Base-by-base conservation (phyloP, 37 sponge, comb jelly and placozoan genomes). In the Tethya wilhelma region DNA sequence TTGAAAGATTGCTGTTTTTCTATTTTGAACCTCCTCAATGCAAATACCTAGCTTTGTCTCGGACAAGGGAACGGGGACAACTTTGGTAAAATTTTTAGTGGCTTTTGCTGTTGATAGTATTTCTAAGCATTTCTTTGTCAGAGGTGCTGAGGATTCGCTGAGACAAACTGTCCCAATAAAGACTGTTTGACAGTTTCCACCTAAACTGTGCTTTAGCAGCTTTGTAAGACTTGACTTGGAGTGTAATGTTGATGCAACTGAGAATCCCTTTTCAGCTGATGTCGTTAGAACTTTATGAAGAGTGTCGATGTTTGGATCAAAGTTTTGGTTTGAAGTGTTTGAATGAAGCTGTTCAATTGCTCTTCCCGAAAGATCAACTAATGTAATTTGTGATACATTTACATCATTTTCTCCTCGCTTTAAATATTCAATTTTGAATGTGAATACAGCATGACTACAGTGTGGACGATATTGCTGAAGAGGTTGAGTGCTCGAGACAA, bases 391-490 rank as follows among this genome's bases (percentile, higher is more conserved):
- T 7, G 81, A 66, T 7, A 74, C 75, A 2, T 30, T 34, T 1
- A 68, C 67, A 25, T 38, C 62, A 4, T 25, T 39, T 0, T 9
- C 42, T 25, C 17, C 38, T 0, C 28, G 1, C 7, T 17, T 6
- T n/a, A 74, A 12, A 36, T 45, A 71, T 49, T 90, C 86, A 14
- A 79, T 38, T 40, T 32, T 30, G 9, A 80, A 55, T 7, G 44
- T 56, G 44, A 90, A 81, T 1, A 90, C 36, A 14, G 86, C 90
- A 69, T 90, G 90, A 37, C 72, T 85, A 31, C 42, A 44, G 72
- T 90, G 90, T 28, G 58, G 67, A 9, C 64, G 41, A 55, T 86
- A 79, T 34, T 49, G 66, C 38, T 71, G 74, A 4, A 49, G 34
- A 8, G 73, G 71, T 22, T 22, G 69, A 56, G 53, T 39, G 7